Conservation (phyloP, 2,113 vertebrate genomes). For the Hyla sarda region DNA sequence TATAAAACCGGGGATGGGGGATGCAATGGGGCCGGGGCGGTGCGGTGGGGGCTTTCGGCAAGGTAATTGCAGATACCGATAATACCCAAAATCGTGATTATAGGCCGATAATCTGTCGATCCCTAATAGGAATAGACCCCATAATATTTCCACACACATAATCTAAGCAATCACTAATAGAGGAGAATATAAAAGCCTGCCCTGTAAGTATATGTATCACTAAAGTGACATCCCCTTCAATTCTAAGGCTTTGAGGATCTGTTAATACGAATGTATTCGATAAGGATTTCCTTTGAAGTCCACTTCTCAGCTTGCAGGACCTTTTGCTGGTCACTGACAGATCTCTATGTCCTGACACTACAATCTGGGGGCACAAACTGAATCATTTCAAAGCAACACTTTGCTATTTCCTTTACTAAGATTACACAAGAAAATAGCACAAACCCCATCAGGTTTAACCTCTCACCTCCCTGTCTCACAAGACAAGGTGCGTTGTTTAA, state of each 20-base stretch:
- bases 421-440: constrained; percentile 46
- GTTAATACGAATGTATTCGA: background rate
- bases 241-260: background rate
- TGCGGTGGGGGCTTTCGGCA: no score
- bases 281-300: constrained; percentile 39
- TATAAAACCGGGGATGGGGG: no score
- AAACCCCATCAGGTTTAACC: constrained; percentile 53
- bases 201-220: no score
- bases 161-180: no score
- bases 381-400: constrained; percentile 57
- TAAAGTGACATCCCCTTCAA: background rate
- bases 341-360: constrained; percentile 12
- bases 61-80: no score
- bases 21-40: no score
- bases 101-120: no score
- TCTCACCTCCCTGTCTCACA: constrained; percentile 44
- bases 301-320: background rate
- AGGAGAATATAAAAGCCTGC: no score
- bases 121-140: no score
- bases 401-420: constrained; percentile 9
- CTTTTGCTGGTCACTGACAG: constrained; percentile 22
- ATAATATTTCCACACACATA: no score
- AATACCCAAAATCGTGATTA: no score
- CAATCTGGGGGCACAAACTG: constrained; percentile 20
- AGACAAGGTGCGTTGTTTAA: constrained; percentile 13